These are phyloP conservation scores for Nanorana parkeri DNA, from an alignment of 2,113 vertebrate species.

Conservation along the genomic window DNA sequence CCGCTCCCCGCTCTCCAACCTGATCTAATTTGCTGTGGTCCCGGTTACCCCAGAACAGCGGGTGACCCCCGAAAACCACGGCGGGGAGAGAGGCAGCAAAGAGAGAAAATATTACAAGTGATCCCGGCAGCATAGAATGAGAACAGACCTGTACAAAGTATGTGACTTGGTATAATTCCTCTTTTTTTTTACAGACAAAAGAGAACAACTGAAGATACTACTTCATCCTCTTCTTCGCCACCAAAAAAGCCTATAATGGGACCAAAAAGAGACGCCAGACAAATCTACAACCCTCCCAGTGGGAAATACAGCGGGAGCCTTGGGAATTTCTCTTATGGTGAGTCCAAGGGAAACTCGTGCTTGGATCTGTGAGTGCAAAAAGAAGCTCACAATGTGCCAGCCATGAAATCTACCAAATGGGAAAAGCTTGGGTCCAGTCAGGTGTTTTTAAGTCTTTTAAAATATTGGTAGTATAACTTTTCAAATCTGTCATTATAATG, in stretches of 20 bases:
- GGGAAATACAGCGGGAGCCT: constrained; percentile 96
- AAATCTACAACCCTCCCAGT: constrained; percentile 98
- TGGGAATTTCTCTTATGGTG: constrained; percentile 91
- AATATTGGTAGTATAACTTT: too few relatives aligned
- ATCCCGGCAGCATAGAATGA: too few relatives aligned
- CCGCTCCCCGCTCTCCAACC: too few relatives aligned
- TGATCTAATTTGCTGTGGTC: too few relatives aligned
- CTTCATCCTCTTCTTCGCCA: constrained; percentile 71
- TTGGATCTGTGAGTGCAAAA: background rate
- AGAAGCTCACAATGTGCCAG: too few relatives aligned
- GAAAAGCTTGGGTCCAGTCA: too few relatives aligned
- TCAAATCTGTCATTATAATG: too few relatives aligned
- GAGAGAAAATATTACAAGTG: too few relatives aligned
- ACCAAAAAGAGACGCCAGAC: constrained; percentile 91
- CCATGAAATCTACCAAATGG: background rate
- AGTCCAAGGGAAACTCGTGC: constrained; percentile 63
- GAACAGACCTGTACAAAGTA: background rate
- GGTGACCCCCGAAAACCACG: too few relatives aligned
- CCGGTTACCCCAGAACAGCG: too few relatives aligned
- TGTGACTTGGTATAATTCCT: background rate
- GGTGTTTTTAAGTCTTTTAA: too few relatives aligned
- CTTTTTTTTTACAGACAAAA: constrained; percentile 79
- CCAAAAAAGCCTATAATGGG: constrained; percentile 86
- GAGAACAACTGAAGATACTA: constrained; percentile 81
- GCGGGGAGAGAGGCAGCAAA: too few relatives aligned